Conservation (phyloP, 2,888 invertebrate genomes). For the Dermolepida albohirtum region DNA sequence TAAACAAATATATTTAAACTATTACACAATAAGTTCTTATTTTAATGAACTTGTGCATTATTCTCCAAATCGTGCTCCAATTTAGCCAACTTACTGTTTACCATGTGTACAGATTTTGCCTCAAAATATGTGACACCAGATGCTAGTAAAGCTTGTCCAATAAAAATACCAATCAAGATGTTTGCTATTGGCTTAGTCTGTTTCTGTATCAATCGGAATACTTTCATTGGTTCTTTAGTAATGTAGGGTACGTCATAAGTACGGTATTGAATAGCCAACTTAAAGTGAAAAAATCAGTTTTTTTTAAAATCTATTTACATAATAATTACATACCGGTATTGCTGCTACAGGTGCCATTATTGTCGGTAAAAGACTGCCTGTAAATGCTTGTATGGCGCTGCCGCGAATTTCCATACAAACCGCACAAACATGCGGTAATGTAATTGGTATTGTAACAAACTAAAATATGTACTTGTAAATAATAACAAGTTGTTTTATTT, state of each 20-base stretch:
- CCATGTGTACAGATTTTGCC: slow-evolving; percentile 66
- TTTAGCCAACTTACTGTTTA: slow-evolving; percentile 55
- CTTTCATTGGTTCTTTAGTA: slow-evolving; percentile 68
- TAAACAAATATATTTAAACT: not conserved
- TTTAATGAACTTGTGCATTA: not conserved
- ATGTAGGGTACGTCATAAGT: slow-evolving; percentile 76
- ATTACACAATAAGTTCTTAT: slow-evolving; percentile 8
- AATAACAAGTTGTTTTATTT: too few relatives aligned
- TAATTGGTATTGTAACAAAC: slow-evolving; percentile 69
- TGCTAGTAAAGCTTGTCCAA: slow-evolving; percentile 69
- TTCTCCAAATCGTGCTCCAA: slow-evolving; percentile 42
- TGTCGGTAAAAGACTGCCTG: slow-evolving; percentile 72
- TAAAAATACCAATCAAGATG: slow-evolving; percentile 65
- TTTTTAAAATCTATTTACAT: not conserved
- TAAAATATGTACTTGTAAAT: slow-evolving; percentile 58
- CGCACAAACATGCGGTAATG: slow-evolving; percentile 73
- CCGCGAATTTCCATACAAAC: slow-evolving; percentile 75
- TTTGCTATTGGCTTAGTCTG: slow-evolving; percentile 69
- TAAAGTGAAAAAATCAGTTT: slow-evolving; percentile 55
- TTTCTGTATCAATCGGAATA: slow-evolving; percentile 68
- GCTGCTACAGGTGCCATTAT: slow-evolving; percentile 71
- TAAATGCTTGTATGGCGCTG: slow-evolving; percentile 67
- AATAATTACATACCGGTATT: slow-evolving; percentile 68
- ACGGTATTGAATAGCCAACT: slow-evolving; percentile 73
- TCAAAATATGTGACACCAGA: slow-evolving; percentile 74